Evolutionary conservation across 2,113 vertebrate genomes (phyloP), one percentile per base, ranked within the genome.

Genomic region (Baryphthengus martii): DNA sequence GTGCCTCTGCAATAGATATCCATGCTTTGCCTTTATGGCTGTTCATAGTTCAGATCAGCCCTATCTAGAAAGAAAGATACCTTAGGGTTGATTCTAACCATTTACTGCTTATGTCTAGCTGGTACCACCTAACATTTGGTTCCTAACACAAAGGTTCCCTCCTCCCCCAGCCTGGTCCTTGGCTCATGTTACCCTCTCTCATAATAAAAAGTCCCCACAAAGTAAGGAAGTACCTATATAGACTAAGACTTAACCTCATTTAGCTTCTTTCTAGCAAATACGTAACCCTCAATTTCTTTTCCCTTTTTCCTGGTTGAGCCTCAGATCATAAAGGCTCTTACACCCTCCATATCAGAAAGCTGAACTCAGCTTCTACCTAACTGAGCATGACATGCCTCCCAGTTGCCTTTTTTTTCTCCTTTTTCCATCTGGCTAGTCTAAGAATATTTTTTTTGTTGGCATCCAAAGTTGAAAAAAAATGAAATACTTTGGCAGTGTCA

Each of bases 361-460:
- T 47, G 52, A 94, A 86, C 85, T 80, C 55, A 65, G 44, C 31
- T 93, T 80, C 59, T 49, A 92, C 76, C 83, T 86, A 86, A 77
- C 68, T 74, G 67, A 90, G 80, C 42, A 66, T 50, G 47, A 72
- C 86, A 53, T 87, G 79, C 39, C 56, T 92, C 70, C 80, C 52
- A 42, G 37, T 70, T 86, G 90, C 85, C 59, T 93, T 65, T 93
- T 88, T 85, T 80, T 25, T 14, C 45, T 76, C 62, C 35, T 74
- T 89, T 90, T 80, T 58, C 87, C 93, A 95, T 95, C 96, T 96
- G 90, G 68, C 63, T 88, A 61, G 80, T 92, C 90, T 84, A 56
- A 89, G 53, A 77, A 93, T 88, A 83, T 16, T 68, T 72, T 72
- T 49, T 39, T 55, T 49, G 65, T 58, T 96, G 89, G 77, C 70